Percentiles rank a stretch among this genome's conserved stretches.
phyloP scores from a whole-genome alignment of 2,797 vertebrate species.

The Rhynchonycteris naso region DNA sequence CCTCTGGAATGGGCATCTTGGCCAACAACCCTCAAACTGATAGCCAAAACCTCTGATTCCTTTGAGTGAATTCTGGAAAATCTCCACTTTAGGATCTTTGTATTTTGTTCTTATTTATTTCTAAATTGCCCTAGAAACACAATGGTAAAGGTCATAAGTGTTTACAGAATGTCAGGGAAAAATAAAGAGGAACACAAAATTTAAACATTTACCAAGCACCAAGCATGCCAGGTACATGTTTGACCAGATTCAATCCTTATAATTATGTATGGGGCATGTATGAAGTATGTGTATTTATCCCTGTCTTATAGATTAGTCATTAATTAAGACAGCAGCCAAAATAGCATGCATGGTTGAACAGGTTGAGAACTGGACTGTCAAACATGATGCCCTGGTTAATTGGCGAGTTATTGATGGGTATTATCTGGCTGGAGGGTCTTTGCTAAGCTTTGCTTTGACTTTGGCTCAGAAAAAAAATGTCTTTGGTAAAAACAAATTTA shows the following conservation, averaged over 20 bases:
- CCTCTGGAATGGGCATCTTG: no score
- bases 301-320: constrained; percentile 70
- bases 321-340: constrained; percentile 75
- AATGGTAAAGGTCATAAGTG: not conserved
- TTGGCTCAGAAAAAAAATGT: constrained; percentile 48
- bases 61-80: constrained; percentile 4
- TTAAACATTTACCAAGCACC: constrained; percentile 28
- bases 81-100: not conserved
- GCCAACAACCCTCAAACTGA: not conserved
- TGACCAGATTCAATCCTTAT: constrained; percentile 40
- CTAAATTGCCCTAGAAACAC: constrained; percentile 11
- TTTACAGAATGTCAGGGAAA: not conserved
- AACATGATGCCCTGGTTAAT: constrained; percentile 56
- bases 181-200: constrained; percentile 24
- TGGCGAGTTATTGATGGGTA: constrained; percentile 39
- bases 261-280: constrained; percentile 47
- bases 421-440: constrained; percentile 56
- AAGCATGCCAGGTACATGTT: constrained; percentile 54
- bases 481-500: constrained; percentile 58
- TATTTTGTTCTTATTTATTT: constrained; percentile 30
- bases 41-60: not conserved
- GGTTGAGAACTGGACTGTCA: constrained; percentile 64
- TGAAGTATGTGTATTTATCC: constrained; percentile 56
- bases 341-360: not conserved
- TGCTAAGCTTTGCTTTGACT: constrained; percentile 39